Conservation (phyloP, 2,888 invertebrate species). For the Herminia tarsipennalis region DNA sequence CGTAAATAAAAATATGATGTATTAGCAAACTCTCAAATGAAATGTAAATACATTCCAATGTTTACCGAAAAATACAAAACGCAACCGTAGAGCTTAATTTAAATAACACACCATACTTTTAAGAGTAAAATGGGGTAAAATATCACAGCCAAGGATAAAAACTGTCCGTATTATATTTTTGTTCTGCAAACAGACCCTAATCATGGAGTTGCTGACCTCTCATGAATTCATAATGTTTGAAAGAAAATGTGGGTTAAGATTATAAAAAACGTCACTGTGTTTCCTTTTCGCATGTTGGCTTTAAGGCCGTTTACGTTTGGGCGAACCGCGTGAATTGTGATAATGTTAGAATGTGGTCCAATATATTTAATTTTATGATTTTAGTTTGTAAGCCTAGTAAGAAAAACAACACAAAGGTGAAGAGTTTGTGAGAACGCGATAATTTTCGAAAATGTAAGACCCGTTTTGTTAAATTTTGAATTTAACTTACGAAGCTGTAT, state of each 20-base stretch:
- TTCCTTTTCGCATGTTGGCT: slow-evolving; percentile 8
- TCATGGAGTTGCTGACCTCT: slow-evolving; percentile 30
- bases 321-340: not conserved
- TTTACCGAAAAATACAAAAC: not conserved
- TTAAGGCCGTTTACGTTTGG: slow-evolving; percentile 11
- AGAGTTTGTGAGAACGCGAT: too few species aligned
- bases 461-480: too few species aligned
- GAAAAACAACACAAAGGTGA: too few species aligned
- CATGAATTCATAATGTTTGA: slow-evolving; percentile 33
- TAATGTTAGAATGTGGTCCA: too few species aligned
- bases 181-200: slow-evolving; percentile 26
- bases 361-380: too few species aligned
- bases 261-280: slow-evolving; percentile 23
- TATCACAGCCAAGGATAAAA: slow-evolving; percentile 4
- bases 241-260: slow-evolving; percentile 29
- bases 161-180: slow-evolving; percentile 24
- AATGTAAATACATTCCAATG: not conserved
- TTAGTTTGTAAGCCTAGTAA: too few species aligned
- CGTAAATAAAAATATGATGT: not conserved
- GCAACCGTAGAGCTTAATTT: not conserved
- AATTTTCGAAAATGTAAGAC: too few species aligned
- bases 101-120: not conserved
- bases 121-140: not conserved
- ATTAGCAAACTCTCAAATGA: not conserved
- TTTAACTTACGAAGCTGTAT: too few species aligned